These are phyloP conservation scores for Cyphomyrus discorhynchus DNA, from an alignment of 2,113 vertebrate species.

Conservation along the genomic window DNA sequence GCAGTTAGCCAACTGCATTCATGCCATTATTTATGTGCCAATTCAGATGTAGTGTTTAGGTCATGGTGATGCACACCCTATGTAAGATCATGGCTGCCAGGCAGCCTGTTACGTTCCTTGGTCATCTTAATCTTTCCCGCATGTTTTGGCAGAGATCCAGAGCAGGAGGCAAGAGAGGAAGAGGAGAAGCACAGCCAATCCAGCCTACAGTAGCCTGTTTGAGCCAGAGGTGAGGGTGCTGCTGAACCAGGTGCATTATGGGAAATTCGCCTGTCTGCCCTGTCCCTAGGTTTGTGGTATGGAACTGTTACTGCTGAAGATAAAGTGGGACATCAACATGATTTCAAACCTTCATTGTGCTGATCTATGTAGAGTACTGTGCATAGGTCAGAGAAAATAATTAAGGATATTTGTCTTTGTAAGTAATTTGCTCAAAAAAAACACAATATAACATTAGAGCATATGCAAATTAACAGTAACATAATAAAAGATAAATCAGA, in stretches of 20 bases:
- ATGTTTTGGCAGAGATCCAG: conserved; percentile 75
- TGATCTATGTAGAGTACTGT: neutral
- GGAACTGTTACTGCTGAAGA: neutral
- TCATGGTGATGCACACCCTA: neutral
- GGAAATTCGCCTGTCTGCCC: neutral
- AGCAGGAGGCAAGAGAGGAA: conserved; percentile 92
- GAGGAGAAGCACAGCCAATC: conserved; percentile 91
- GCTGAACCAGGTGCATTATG: neutral
- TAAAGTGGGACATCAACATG: neutral
- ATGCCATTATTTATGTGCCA: neutral
- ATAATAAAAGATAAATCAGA: neutral
- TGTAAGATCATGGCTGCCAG: neutral
- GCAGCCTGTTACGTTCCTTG: neutral
- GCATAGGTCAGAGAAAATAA: neutral
- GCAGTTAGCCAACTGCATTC: neutral
- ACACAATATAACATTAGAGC: neutral
- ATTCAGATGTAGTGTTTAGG: neutral
- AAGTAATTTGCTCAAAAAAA: neutral
- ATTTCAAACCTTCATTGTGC: neutral
- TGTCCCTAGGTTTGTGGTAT: neutral
- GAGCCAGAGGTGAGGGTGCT: conserved; percentile 76
- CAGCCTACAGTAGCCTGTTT: conserved; percentile 86
- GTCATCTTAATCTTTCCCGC: neutral
- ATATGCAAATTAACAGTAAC: neutral
- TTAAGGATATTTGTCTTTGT: neutral